Base-by-base conservation (phyloP, 2,113 vertebrate species). In the Perca fluviatilis region DNA sequence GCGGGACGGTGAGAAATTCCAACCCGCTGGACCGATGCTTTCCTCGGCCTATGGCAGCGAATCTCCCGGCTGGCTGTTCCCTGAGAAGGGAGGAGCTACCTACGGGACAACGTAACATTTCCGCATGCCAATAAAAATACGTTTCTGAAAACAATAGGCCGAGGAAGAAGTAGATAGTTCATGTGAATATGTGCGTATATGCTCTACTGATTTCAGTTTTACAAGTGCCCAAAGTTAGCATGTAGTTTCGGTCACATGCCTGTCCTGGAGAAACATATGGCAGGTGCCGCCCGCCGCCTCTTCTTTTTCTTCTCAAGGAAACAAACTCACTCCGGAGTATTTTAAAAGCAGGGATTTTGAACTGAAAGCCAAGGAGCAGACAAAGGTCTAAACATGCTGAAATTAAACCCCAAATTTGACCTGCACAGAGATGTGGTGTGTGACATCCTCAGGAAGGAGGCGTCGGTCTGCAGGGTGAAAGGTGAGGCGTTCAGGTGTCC, bases 391-490 rank as follows among this genome's bases (percentile, higher is more conserved):
- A 21, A 70, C 40, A 95, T 95, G 94, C 62, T 95, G 56, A 90
- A 82, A 16, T 36, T 94, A 47, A 77, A 74, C 63, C 46, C 65
- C 11, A 61, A 68, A 18, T 94, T 95, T 66, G 94, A 95, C 81
- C 77, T 95, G 23, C 87, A 90, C 6, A 89, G 72, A 61, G 94
- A 96, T 77, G 94, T 95, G 58, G 89, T 88, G 62, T 79, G 57
- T 3, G 90, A 91, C 27, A 80, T 95, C 71, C 83, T 86, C 63
- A 86, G 81, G 64, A 95, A 92, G 79, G 95, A 95, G 57, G 89
- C 93, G 50, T 85, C 88, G 1, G 82, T 87, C 18, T 88, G 92
- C 60, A 63, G 78, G 58, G 74, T 87, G 67, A 74, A 82, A 93
- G 95, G 95, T 94, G 91, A 95, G 94, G 80, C 79, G 71, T 83